Conservation (phyloP, 2,113 vertebrate genomes). For the Pteropus alecto region DNA sequence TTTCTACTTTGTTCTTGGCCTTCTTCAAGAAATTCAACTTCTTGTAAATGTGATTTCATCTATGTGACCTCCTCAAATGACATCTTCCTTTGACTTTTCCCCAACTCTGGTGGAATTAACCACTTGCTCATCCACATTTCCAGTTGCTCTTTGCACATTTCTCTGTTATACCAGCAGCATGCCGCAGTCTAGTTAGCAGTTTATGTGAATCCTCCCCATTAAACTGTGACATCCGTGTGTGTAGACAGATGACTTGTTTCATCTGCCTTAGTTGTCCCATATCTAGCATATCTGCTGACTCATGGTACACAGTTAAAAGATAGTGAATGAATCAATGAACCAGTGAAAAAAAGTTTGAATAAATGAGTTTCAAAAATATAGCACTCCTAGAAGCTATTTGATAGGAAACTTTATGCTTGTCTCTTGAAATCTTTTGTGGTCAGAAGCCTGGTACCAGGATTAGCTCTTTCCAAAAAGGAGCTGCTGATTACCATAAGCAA, state of each 20-base stretch:
- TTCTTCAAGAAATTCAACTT: background rate
- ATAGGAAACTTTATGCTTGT: background rate
- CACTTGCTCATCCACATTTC: background rate
- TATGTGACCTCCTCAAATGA: background rate
- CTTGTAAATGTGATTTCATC: background rate
- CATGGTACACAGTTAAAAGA: background rate
- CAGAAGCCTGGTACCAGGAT: background rate
- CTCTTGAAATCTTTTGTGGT: background rate
- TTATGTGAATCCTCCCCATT: background rate
- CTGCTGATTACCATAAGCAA: too few species aligned
- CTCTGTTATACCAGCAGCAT: background rate
- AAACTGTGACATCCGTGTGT: too few species aligned
- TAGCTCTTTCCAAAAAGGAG: background rate
- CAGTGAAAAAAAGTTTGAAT: background rate
- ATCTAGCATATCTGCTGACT: background rate
- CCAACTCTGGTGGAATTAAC: background rate
- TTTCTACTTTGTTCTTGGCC: background rate
- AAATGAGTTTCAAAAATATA: background rate
- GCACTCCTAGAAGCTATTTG: background rate
- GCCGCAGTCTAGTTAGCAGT: fast-evolving
- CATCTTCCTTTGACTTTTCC: too few species aligned
- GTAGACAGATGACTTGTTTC: background rate
- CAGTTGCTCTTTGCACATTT: fast-evolving
- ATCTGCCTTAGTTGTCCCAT: too few species aligned
- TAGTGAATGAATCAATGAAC: background rate